phyloP scores from a whole-genome alignment of 1,140 invertebrate species.

The Procambarus clarkii region DNA sequence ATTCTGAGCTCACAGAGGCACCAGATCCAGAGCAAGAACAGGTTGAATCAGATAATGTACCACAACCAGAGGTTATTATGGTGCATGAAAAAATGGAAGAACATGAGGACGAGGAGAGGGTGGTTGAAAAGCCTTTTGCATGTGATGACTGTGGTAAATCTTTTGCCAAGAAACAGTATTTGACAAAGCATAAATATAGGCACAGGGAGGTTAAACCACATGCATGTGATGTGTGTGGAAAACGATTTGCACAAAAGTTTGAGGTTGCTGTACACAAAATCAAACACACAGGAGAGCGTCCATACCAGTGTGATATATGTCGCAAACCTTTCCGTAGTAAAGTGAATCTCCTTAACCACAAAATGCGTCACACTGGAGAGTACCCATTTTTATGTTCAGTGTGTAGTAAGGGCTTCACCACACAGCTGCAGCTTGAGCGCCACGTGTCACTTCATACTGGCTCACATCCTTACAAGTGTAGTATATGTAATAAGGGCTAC shows the following conservation, averaged over 20 bases:
- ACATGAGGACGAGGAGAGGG: conserved; percentile 47
- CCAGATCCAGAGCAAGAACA: conserved; percentile 41
- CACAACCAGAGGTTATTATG: conserved; percentile 42
- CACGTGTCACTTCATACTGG: conserved; percentile 72
- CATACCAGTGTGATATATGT: conserved; percentile 69
- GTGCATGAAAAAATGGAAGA: conserved; percentile 57
- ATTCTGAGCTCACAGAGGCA: conserved; percentile 52
- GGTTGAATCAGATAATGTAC: background rate
- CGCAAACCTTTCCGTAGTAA: conserved; percentile 69
- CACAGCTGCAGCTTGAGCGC: conserved; percentile 67
- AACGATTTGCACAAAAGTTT: conserved; percentile 70
- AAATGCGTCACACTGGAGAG: conserved; percentile 80
- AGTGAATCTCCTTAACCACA: conserved; percentile 68
- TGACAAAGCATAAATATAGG: conserved; percentile 80
- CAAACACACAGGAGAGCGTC: conserved; percentile 70
- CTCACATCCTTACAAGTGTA: conserved; percentile 70
- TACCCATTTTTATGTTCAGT: conserved; percentile 75
- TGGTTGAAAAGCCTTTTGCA: conserved; percentile 77
- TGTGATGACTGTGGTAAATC: conserved; percentile 82
- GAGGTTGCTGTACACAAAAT: conserved; percentile 72
- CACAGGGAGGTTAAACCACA: conserved; percentile 71
- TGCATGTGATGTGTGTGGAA: conserved; percentile 68
- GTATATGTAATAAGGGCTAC: conserved; percentile 67
- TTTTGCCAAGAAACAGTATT: conserved; percentile 83
- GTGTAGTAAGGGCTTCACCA: conserved; percentile 77